Base-by-base conservation (phyloP, 2,797 vertebrate genomes). In the Liparis tanakae region DNA sequence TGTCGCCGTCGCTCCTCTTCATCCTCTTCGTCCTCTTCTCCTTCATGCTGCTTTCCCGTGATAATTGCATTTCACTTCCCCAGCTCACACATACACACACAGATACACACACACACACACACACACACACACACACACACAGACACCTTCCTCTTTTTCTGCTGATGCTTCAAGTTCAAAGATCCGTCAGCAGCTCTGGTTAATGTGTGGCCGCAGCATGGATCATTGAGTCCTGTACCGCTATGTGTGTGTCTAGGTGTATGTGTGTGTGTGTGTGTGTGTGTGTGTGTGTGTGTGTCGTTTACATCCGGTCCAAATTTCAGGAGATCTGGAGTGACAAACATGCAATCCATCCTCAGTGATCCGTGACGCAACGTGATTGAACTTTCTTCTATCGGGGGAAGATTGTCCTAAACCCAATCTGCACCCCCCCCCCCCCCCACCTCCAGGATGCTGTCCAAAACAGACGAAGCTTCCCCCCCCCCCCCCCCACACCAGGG, bases 151-250 rank as follows among this genome's bases (percentile, higher is more conserved):
- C 25, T 41, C n/a, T 33, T 64, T 77, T 87, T 85, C 76, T 86
- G 89, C 88, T 91, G 91, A 91, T 77, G 79, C 73, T 63, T 83
- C 86, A 63, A 67, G 81, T 85, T 83, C 81, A 90, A 88, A 81
- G 80, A 85, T 62, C 79, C 30, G 39, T 77, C 74, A 68, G 82
- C 76, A 64, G 41, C 84, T 67, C 65, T 59, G 78, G 87, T 90
- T 91, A 91, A 92, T 89, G 72, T 88, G 82, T 88, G 67, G 61
- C 85, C 62, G 36, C 71, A 70, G 83, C 76, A 73, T 78, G 80
- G 80, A 80, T 82, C 83, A 85, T 10, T 63, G 73, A 72, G 48
- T 70, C 69, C 50, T 46, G 34, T 39, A 36, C 60, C 57, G 57
- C 70, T 2, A 7, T 50, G 39, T 65, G 68, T 44, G 43, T 15